phyloP scores from a whole-genome alignment of 2,888 invertebrate species.

The Dryocosmus kuriphilus region DNA sequence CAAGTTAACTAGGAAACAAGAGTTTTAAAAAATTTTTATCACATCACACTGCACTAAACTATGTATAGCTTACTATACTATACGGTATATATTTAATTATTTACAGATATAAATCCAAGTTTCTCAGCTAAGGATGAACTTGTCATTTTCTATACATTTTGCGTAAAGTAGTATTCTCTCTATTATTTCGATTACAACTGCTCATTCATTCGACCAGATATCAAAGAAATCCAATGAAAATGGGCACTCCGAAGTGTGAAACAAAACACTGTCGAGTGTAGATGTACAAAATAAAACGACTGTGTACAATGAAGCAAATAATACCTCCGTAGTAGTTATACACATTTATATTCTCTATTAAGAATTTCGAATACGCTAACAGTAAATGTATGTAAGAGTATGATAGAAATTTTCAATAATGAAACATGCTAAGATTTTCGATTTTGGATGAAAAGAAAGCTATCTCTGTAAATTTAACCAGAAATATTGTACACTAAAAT shows the following conservation, averaged over 20 bases:
- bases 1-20: background rate
- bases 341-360: constrained; percentile 55
- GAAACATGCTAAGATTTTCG: constrained; percentile 41
- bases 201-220: constrained; percentile 32
- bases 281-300: constrained; percentile 55
- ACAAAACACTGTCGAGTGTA: constrained; percentile 48
- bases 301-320: constrained; percentile 60
- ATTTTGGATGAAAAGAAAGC: constrained; percentile 49
- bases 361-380: constrained; percentile 42
- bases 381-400: constrained; percentile 38
- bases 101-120: constrained; percentile 14
- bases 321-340: constrained; percentile 63
- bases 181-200: background rate
- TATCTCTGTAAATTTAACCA: constrained; percentile 13
- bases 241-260: constrained; percentile 41
- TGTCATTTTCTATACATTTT: constrained; percentile 11
- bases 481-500: background rate
- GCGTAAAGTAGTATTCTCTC: background rate
- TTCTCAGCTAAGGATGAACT: background rate
- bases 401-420: constrained; percentile 41
- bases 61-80: background rate
- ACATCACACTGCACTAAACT: background rate
- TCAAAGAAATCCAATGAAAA: constrained; percentile 36
- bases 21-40: background rate
- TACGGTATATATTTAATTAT: constrained; percentile 19